Evolutionary conservation across 1,140 invertebrate species (phyloP), one percentile per base, ranked within the genome.

Genomic region (Doryteuthis pealeii): DNA sequence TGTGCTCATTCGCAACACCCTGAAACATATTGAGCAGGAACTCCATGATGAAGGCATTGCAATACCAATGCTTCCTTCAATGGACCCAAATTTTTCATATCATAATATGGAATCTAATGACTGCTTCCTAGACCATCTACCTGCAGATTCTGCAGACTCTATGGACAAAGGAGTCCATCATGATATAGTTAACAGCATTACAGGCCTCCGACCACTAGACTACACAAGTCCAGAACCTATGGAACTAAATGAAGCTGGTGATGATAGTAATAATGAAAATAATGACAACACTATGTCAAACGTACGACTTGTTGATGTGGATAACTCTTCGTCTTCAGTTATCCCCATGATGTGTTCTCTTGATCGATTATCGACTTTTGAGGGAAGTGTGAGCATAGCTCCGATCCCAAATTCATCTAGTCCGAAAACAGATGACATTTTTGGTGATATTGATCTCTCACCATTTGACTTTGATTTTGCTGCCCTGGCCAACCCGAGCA

Each of bases 1-100:
- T 6, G 96, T 98, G 78, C 92, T 98, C 58, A 96, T 98, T 79
- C 96, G 95, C 89, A 98, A 97, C 86, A 97, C 96, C 12, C 87
- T 97, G 70, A 92, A 96, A 84, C 91, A 93, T 81, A 93, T 98
- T 78, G 95, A 97, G 88, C 90, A 93, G 33, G 95, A 97, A 87
- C 94, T 97, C 90, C 94, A 95, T 86, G 90, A 91, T 58, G 95
- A 96, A 87, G 90, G 89, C n/a, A 79, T 90, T 30, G 74, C 74
- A 67, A 72, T 74, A 43, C 76, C 81, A 49, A 76, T 81, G 70
- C 81, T 80, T 65, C 78, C 82, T 30, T 75, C 80, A 22, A 75
- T 83, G 30, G 77, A 82, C 70, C 76, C 80, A 31, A 75, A 75
- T 72, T 72, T 80, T 66, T 12, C 78, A 72, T 62, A 77, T 43